A percentile compares a stretch with the other conserved stretches of the same genome.
Conservation (phyloP, 2,113 vertebrate genomes). For the Platichthys flesus region DNA sequence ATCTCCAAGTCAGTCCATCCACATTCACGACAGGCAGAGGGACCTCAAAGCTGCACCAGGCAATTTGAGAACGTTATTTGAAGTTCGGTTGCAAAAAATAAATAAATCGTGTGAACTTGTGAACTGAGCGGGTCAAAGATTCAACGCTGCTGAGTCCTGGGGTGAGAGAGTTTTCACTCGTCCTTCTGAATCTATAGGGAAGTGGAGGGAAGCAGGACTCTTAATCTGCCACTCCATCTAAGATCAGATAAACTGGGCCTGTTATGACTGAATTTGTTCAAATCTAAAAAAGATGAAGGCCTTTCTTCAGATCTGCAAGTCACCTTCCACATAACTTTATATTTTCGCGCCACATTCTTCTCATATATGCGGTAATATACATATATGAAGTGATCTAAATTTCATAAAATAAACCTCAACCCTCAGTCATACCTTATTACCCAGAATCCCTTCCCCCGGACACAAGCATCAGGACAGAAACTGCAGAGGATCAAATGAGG, state of each 20-base stretch:
- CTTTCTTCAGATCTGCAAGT: too few species aligned
- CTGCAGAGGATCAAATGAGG: not conserved
- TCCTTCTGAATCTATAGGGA: not conserved
- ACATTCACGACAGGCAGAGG: conserved; percentile 45
- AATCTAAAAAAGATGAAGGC: not conserved
- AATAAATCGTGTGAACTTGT: conserved; percentile 16
- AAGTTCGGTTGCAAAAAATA: conserved; percentile 23
- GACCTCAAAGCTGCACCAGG: conserved; percentile 61
- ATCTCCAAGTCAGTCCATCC: conserved; percentile 14
- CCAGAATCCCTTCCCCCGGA: too few species aligned
- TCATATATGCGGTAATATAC: too few species aligned
- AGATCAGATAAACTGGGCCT: not conserved
- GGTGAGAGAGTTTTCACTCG: not conserved
- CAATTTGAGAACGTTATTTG: conserved; percentile 46
- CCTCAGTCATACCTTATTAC: too few species aligned
- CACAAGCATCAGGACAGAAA: too few species aligned
- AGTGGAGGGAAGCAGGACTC: not conserved
- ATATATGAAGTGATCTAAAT: too few species aligned
- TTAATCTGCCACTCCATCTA: not conserved
- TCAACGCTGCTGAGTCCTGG: not conserved
- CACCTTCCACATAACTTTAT: too few species aligned
- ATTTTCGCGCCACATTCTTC: too few species aligned
- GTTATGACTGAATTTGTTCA: not conserved
- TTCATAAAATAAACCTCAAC: too few species aligned
- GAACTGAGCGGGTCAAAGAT: not conserved